Evolutionary conservation across 2,888 invertebrate genomes (phyloP).

Genomic region (Nysson spinosus): DNA sequence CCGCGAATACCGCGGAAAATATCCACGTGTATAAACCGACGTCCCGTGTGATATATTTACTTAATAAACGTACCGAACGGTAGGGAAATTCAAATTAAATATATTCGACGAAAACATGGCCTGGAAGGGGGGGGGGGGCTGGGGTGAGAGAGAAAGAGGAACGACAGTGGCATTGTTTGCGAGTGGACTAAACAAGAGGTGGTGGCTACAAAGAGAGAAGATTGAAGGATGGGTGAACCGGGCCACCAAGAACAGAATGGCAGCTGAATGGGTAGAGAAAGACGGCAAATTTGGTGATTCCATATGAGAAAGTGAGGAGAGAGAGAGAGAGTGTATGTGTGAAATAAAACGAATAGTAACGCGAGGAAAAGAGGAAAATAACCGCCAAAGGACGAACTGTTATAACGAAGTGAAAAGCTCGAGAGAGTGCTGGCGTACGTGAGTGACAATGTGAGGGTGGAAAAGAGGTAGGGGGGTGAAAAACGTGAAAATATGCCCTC

Average conservation of each 20-base stretch:
- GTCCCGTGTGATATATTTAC: constrained; percentile 66
- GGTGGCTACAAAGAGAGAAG: constrained; percentile 21
- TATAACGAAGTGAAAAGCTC: constrained; percentile 55
- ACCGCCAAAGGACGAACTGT: constrained; percentile 44
- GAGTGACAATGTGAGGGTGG: constrained; percentile 15
- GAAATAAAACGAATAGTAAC: not conserved
- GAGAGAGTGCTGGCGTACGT: constrained; percentile 5
- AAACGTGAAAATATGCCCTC: constrained; percentile 57
- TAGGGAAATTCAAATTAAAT: constrained; percentile 70
- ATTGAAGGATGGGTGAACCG: constrained; percentile 15
- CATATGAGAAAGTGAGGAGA: constrained; percentile 8
- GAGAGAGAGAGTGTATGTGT: not conserved
- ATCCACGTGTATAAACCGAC: constrained; percentile 46
- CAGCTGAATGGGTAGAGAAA: not conserved
- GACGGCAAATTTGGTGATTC: not conserved
- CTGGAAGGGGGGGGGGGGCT: constrained; percentile 33
- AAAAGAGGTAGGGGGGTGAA: constrained; percentile 7
- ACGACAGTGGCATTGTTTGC: constrained; percentile 56
- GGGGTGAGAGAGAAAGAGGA: constrained; percentile 12
- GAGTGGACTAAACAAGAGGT: constrained; percentile 39
- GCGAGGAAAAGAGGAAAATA: constrained; percentile 16
- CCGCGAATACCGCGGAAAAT: constrained; percentile 48
- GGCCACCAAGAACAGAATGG: not conserved
- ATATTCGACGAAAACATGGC: constrained; percentile 67
- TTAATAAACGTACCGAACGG: constrained; percentile 68